These are phyloP conservation scores for Lasioglossum leucozonium DNA, from an alignment of 2,888 invertebrate species.

Conservation along the genomic window DNA sequence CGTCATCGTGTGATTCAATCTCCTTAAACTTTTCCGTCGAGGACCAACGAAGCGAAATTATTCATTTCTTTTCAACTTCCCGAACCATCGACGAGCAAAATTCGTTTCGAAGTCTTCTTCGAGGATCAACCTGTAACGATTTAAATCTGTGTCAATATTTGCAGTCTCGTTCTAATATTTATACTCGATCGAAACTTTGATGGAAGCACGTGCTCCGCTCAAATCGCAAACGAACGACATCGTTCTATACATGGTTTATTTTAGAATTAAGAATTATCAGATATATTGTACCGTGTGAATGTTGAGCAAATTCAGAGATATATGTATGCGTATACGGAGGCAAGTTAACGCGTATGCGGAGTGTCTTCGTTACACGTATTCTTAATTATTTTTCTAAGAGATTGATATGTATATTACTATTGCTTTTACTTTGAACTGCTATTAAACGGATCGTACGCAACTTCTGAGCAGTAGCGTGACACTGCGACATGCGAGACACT, in stretches of 20 bases:
- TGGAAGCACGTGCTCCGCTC: background rate
- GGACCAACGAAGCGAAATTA: background rate
- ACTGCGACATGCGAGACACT: background rate
- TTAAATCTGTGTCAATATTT: background rate
- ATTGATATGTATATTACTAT: background rate
- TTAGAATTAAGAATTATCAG: slow-evolving; percentile 33
- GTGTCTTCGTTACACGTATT: background rate
- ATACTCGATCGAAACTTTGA: background rate
- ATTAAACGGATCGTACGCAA: background rate
- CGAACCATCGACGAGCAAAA: background rate
- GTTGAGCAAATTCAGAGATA: slow-evolving; percentile 6
- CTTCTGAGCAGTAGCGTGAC: too few relatives aligned
- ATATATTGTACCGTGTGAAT: background rate
- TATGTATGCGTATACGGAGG: slow-evolving; percentile 2
- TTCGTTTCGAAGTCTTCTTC: background rate
- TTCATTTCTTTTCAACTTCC: background rate
- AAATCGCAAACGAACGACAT: slow-evolving; percentile 26
- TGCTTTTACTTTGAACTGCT: background rate
- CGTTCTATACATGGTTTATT: slow-evolving; percentile 50
- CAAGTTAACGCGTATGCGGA: background rate
- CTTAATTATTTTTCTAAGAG: background rate
- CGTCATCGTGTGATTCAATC: background rate
- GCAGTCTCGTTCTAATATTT: slow-evolving; percentile 51
- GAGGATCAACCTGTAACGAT: background rate
- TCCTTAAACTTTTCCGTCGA: background rate